Evolutionary conservation across 2,888 invertebrate species (phyloP), one percentile per base, ranked within the genome.

Genomic region (Drosophila incognita): DNA sequence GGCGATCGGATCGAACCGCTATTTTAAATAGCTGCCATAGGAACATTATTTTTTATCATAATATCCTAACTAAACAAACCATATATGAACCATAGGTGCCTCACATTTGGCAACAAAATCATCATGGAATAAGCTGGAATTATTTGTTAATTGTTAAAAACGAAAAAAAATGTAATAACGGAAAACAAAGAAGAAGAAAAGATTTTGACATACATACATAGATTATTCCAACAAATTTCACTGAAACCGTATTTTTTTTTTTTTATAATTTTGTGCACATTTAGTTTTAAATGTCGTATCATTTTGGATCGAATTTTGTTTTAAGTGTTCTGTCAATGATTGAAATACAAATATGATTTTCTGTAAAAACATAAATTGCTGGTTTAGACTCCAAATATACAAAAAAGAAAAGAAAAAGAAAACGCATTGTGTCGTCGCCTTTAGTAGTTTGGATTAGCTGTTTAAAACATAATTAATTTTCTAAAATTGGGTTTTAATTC

Each of bases 381-480:
- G 87, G 87, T 76, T 88, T 86, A 76, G 59, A 71, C 54, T n/a
- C 60, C 51, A 57, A 73, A 73, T 15, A 15, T 46, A 46, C 15
- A 73, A 48, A 27, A 6, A 27, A n/a, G 27, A 27, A 56, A 65
- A 38, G 1, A 7, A 29, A 29, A 29, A 29, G 29, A 75, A 31
- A 62, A 79, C 65, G 77, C 69, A 74, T 64, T 87, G 85, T 89
- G 86, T 87, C 81, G 83, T 85, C 85, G 85, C 82, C 70, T 73
- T 68, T 68, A 58, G 74, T 83, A 79, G 71, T 74, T 77, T 64
- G 52, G 27, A 68, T 71, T 64, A 54, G 56, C 15, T 57, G n/a
- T 56, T 61, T 21, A 18, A 58, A 36, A 4, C n/a, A 11, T 21
- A 36, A 48, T 48, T 48, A 42, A 11, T 29, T 52, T 57, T 42